Base-by-base conservation (phyloP, 2,113 vertebrate species). In the Serilophus lunatus region DNA sequence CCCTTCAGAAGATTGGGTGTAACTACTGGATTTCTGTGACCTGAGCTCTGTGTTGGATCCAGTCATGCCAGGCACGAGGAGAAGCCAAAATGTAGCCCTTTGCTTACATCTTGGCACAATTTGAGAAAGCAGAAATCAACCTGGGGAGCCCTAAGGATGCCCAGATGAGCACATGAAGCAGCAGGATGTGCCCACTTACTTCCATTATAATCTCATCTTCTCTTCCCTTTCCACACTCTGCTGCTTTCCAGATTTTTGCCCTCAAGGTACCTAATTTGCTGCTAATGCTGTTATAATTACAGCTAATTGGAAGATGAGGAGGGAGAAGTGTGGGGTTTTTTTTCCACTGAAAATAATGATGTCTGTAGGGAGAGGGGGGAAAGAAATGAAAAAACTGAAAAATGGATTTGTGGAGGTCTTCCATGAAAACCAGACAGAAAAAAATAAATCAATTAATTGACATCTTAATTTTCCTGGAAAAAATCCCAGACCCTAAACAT, bases 161-260 rank as follows among this genome's bases (percentile, higher is more conserved):
- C 71, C 63, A 77, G 47, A 95, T 74, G 54, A 77, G 56, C 54
- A 59, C 29, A 12, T 16, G 63, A 65, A 57, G 80, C 17, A 68
- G n/a, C 25, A 9, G 20, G 24, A 54, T 74, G 59, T 54, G 47
- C 70, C 63, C 1, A 0, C 54, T 80, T 89, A 17, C 38, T 84
- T 82, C 53, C 68, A 38, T 50, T 88, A 13, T 47, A 60, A 33
- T 82, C 51, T 38, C 63, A 35, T 91, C 59, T 91, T 66, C 74
- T 54, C 28, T 80, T 80, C 42, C 35, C 56, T 49, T 80, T 85
- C 66, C 60, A 40, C 44, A 33, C 35, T 72, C 77, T 29, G 45
- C 92, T 77, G 88, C 82, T 92, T 90, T 86, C 88, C 91, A 97
- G 88, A 96, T 92, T 96, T 94, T 95, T 96, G 68, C 94, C 94